Percentiles rank a stretch among this genome's conserved stretches.
Evolutionary conservation across 1,140 invertebrate genomes (phyloP).

Genomic region (Polyergus mexicanus): DNA sequence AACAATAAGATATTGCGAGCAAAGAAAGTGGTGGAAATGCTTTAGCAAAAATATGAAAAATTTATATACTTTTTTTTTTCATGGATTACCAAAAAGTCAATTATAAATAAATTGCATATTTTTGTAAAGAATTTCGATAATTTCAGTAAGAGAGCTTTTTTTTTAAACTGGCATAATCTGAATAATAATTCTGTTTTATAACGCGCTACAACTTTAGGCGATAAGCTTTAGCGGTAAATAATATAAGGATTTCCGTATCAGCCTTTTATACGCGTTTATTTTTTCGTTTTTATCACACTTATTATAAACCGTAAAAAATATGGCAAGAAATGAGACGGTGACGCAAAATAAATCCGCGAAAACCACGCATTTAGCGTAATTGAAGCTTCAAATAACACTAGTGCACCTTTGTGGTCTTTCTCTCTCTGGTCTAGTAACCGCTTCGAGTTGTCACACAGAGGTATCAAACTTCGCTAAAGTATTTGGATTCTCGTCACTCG

Average conservation of each 20-base stretch:
- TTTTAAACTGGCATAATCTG: not conserved
- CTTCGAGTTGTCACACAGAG: constrained; percentile 3
- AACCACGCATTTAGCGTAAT: constrained; percentile 42
- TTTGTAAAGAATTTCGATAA: not conserved
- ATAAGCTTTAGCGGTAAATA: not conserved
- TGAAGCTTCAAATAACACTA: constrained; percentile 48
- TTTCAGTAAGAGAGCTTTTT: not conserved
- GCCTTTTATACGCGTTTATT: not conserved
- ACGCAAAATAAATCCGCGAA: constrained; percentile 1
- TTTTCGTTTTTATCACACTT: not conserved
- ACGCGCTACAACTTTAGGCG: not conserved
- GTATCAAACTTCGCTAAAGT: constrained; percentile 45
- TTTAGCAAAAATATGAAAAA: constrained; percentile 42
- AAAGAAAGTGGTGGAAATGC: constrained; percentile 10
- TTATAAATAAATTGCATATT: not conserved
- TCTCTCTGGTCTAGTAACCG: not conserved
- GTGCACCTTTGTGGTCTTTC: constrained; percentile 14
- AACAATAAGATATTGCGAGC: not conserved
- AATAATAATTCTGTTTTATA: not conserved
- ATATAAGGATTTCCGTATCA: not conserved
- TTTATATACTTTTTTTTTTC: not conserved
- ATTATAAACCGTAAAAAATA: not conserved
- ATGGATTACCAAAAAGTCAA: not conserved
- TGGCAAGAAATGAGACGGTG: not conserved
- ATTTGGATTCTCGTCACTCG: constrained; percentile 28